Percentiles rank a stretch among this genome's conserved stretches.
phyloP scores from a whole-genome alignment of 2,797 vertebrate genomes.

The Antennarius maculatus region DNA sequence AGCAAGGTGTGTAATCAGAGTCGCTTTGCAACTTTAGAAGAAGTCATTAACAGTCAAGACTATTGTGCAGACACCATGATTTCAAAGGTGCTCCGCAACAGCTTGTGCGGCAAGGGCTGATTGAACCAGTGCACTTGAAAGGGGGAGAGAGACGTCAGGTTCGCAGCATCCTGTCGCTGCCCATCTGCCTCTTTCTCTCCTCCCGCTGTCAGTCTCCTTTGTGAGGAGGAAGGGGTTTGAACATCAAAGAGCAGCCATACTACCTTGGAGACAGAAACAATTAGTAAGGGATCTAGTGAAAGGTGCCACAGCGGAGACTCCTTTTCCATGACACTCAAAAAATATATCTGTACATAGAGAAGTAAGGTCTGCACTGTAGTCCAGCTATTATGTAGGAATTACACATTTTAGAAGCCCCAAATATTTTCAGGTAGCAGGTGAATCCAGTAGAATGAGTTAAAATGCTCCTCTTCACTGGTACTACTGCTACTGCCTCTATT shows the following conservation, averaged over 20 bases:
- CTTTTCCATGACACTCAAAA: conserved; percentile 48
- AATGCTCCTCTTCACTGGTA: neutral
- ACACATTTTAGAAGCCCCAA: conserved; percentile 5
- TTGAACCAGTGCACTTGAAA: conserved; percentile 88
- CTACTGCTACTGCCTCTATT: no score
- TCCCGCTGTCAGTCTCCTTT: conserved; percentile 81
- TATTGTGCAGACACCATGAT: conserved; percentile 85
- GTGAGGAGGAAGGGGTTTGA: conserved; percentile 82
- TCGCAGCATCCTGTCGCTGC: conserved; percentile 83
- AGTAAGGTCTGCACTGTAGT: conserved; percentile 23
- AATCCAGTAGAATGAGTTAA: neutral
- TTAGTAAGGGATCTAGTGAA: conserved; percentile 83
- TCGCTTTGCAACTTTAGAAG: conserved; percentile 85
- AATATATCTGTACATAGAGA: conserved; percentile 33
- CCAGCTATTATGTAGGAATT: neutral
- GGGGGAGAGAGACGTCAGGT: conserved; percentile 86
- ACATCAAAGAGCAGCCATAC: conserved; percentile 83
- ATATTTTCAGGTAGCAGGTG: neutral
- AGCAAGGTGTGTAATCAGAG: conserved; percentile 80
- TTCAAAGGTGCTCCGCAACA: conserved; percentile 88
- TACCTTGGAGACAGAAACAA: conserved; percentile 85
- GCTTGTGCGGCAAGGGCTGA: conserved; percentile 85
- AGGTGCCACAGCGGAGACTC: conserved; percentile 67
- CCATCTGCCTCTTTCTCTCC: conserved; percentile 85
- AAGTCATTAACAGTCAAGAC: conserved; percentile 87